These are phyloP conservation scores for Callitettix versicolor DNA, from an alignment of 1,140 invertebrate species.

Conservation along the genomic window DNA sequence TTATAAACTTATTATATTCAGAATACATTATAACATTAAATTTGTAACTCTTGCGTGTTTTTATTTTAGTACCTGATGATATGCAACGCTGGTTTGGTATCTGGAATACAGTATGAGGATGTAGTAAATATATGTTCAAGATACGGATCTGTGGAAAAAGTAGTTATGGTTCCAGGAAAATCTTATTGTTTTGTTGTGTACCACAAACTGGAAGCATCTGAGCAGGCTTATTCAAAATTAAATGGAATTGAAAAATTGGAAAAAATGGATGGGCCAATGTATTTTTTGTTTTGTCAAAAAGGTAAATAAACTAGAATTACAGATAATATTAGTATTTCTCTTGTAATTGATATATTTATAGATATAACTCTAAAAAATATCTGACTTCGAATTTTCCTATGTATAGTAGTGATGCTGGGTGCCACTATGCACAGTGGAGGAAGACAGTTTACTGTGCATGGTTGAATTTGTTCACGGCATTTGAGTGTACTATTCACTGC, in stretches of 20 bases:
- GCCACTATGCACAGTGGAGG: too few relatives aligned
- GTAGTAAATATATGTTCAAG: conserved; percentile 40
- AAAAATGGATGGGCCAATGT: conserved; percentile 43
- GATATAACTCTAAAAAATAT: too few relatives aligned
- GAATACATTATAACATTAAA: too few relatives aligned
- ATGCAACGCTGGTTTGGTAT: conserved; percentile 65
- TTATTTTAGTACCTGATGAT: conserved; percentile 44
- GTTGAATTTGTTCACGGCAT: too few relatives aligned
- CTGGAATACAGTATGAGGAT: conserved; percentile 51
- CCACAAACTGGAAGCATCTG: conserved; percentile 35
- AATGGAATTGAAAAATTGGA: conserved; percentile 42
- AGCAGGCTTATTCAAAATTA: conserved; percentile 38
- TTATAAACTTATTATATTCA: too few relatives aligned
- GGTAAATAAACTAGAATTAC: conserved; percentile 36
- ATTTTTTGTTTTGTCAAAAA: conserved; percentile 49
- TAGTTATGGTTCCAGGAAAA: conserved; percentile 58
- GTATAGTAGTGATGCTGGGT: too few relatives aligned
- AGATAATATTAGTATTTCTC: too few relatives aligned
- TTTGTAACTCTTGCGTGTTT: too few relatives aligned
- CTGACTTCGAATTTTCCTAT: too few relatives aligned
- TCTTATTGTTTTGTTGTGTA: conserved; percentile 65
- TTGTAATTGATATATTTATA: too few relatives aligned
- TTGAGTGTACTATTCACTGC: too few relatives aligned
- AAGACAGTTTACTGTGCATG: too few relatives aligned
- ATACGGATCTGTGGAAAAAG: conserved; percentile 40